Conservation (phyloP, 1,140 invertebrate species). For the Aphaenogaster rudis region DNA sequence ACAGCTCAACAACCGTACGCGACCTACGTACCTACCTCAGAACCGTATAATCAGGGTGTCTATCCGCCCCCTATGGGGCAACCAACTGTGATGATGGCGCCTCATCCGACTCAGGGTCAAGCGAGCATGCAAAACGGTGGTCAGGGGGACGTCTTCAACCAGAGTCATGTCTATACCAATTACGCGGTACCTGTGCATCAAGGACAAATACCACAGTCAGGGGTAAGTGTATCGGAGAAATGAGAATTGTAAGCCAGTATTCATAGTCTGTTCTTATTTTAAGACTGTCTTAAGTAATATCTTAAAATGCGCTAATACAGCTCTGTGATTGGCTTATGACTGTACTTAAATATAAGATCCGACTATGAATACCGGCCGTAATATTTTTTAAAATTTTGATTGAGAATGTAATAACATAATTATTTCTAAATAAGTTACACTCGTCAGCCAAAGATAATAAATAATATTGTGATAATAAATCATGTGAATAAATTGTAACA, state of each 20-base stretch:
- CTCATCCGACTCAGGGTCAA: conserved; percentile 79
- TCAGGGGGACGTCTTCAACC: conserved; percentile 82
- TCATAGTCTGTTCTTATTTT: no score
- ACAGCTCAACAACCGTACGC: conserved; percentile 79
- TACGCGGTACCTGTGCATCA: conserved; percentile 83
- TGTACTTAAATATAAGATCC: no score
- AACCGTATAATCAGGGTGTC: conserved; percentile 80
- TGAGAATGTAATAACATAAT: background rate
- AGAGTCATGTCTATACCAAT: conserved; percentile 83
- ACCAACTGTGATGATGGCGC: conserved; percentile 83
- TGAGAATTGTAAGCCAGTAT: no score
- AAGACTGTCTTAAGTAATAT: no score
- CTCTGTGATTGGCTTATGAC: no score
- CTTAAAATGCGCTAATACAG: no score
- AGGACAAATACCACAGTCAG: conserved; percentile 78
- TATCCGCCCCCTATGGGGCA: conserved; percentile 77
- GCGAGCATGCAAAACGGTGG: conserved; percentile 72
- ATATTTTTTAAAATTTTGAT: no score
- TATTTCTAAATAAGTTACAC: background rate
- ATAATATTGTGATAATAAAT: no score
- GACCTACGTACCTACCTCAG: conserved; percentile 82
- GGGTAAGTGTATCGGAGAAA: conserved; percentile 67
- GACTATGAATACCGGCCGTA: no score
- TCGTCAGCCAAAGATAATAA: background rate
- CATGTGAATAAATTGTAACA: background rate